These are phyloP conservation scores for Phrynocephalus vlangalii DNA, from an alignment of 2,797 vertebrate species.

Conservation along the genomic window DNA sequence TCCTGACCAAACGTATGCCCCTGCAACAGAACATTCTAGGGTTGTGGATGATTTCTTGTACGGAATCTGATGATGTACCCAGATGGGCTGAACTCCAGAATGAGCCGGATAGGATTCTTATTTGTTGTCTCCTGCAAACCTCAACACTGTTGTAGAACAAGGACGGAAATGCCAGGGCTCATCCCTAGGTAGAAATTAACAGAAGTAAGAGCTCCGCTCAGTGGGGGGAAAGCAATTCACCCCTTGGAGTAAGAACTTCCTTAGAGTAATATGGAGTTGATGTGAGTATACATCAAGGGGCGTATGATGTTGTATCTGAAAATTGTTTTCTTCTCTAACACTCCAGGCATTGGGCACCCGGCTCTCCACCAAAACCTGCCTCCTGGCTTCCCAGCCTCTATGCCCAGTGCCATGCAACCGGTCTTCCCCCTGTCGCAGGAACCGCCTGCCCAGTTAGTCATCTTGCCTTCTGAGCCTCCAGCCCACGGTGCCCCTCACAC, in stretches of 20 bases:
- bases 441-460: conserved; percentile 89
- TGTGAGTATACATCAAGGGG: too few relatives aligned
- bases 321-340: background rate
- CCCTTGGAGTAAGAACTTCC: background rate
- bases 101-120: background rate
- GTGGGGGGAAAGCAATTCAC: background rate
- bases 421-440: conserved; percentile 95
- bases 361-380: conserved; percentile 96
- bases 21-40: background rate
- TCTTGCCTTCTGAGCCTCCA: conserved; percentile 90
- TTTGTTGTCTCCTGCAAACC: background rate
- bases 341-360: conserved; percentile 90
- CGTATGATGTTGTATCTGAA: background rate
- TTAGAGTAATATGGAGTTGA: background rate
- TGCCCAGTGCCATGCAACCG: conserved; percentile 91
- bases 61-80: background rate
- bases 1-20: background rate
- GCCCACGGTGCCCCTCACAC: conserved; percentile 87
- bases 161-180: background rate
- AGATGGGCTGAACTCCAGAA: too few relatives aligned
- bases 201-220: background rate
- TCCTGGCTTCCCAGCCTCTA: conserved; percentile 91
- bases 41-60: background rate
- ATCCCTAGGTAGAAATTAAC: background rate
- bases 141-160: background rate